A percentile compares a stretch with the other conserved stretches of the same genome.
Conservation (phyloP, 2,113 vertebrate species). For the Salvelinus namaycush region DNA sequence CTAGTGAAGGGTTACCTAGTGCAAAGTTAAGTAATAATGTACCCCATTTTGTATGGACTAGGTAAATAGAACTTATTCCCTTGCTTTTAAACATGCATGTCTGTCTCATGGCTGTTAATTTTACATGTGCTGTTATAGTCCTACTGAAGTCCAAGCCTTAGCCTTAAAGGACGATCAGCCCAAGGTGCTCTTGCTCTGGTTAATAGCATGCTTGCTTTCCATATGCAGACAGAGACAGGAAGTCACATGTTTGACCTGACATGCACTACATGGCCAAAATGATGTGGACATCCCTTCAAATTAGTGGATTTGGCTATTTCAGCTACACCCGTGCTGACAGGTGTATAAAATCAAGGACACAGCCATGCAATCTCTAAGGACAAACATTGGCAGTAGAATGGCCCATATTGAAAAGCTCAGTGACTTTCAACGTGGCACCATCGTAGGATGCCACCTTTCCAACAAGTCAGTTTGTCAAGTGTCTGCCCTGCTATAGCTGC, state of each 20-base stretch:
- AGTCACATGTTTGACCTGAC: not conserved
- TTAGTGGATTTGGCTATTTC: too few relatives aligned
- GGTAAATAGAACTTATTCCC: not conserved
- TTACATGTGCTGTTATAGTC: constrained; percentile 1
- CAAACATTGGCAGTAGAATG: too few relatives aligned
- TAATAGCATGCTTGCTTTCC: not conserved
- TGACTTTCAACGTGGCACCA: too few relatives aligned
- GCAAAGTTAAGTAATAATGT: not conserved
- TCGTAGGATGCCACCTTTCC: too few relatives aligned
- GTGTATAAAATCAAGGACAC: too few relatives aligned
- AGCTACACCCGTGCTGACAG: too few relatives aligned
- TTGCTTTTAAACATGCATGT: constrained; percentile 6
- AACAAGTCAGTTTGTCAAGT: too few relatives aligned
- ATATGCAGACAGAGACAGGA: not conserved
- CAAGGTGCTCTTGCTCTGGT: not conserved
- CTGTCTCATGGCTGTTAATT: not conserved
- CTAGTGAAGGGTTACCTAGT: not conserved
- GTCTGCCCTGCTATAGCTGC: too few relatives aligned
- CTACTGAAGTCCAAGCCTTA: constrained; percentile 12
- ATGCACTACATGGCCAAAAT: not conserved
- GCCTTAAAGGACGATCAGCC: constrained; percentile 9
- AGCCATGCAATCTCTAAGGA: too few relatives aligned
- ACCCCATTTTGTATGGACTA: not conserved
- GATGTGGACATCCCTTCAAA: too few relatives aligned
- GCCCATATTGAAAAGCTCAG: too few relatives aligned